phyloP scores from a whole-genome alignment of 64 coral and sea anemone genomes.

The Exaiptasia diaphana region DNA sequence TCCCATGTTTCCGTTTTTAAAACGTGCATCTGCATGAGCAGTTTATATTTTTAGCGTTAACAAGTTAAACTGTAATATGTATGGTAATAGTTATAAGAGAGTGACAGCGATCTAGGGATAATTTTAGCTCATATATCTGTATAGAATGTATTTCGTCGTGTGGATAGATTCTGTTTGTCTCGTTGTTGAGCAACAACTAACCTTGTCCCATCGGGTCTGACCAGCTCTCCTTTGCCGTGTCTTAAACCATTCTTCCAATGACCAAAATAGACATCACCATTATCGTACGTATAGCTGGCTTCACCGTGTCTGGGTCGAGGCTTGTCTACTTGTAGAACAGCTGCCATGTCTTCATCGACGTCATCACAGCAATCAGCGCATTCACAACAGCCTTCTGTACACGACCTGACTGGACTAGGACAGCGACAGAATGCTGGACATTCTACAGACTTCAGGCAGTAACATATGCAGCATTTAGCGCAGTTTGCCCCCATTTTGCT shows the following conservation, averaged over 20 bases:
- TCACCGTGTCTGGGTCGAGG: not conserved
- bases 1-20: no score
- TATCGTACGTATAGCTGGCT: conserved; percentile 8
- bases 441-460: conserved; percentile 34
- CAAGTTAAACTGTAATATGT: no score
- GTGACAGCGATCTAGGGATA: no score
- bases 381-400: conserved; percentile 24
- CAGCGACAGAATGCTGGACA: conserved; percentile 11
- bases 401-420: not conserved
- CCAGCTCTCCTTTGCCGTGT: conserved; percentile 53
- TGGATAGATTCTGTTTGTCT: no score
- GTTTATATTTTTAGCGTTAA: no score
- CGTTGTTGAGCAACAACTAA: no score
- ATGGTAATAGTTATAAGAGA: no score
- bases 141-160: no score
- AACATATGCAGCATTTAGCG: conserved; percentile 42
- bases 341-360: not conserved
- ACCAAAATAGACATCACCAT: conserved; percentile 21
- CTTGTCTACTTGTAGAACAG: not conserved
- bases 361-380: conserved; percentile 53
- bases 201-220: conserved; percentile 35
- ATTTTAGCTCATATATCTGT: no score
- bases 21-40: no score
- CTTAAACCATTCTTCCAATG: conserved; percentile 7
- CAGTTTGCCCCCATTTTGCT: conserved; percentile 34